phyloP scores from a whole-genome alignment of 2,113 vertebrate species.

The Barbus barbus region DNA sequence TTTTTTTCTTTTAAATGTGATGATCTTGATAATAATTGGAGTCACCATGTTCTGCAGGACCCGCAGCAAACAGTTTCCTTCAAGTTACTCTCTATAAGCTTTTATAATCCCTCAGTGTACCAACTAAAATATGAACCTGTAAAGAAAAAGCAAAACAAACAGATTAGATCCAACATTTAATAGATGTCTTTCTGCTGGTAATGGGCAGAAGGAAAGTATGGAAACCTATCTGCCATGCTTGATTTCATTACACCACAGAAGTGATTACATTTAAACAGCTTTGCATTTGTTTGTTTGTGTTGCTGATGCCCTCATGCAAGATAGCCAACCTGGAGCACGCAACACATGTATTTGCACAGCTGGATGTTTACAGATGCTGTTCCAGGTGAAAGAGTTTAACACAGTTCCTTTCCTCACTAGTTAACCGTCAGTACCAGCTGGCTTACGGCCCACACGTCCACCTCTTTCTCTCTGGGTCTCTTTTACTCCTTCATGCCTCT shows the following conservation, averaged over 20 bases:
- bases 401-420: slow-evolving; percentile 47
- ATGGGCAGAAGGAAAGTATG: slow-evolving; percentile 56
- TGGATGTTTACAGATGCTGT: slow-evolving; percentile 68
- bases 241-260: slow-evolving; percentile 59
- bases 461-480: background rate
- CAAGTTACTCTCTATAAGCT: background rate
- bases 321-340: slow-evolving; percentile 57
- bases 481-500: background rate
- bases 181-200: slow-evolving; percentile 66
- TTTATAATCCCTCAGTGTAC: slow-evolving; percentile 2
- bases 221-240: slow-evolving; percentile 42
- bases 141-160: slow-evolving; percentile 16
- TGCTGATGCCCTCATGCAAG: slow-evolving; percentile 67
- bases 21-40: background rate
- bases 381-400: slow-evolving; percentile 62
- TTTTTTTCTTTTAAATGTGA: background rate
- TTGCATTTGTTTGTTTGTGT: slow-evolving; percentile 72
- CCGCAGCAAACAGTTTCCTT: slow-evolving; percentile 6
- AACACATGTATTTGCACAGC: slow-evolving; percentile 73
- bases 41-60: background rate
- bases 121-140: slow-evolving; percentile 37
- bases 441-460: slow-evolving; percentile 1
- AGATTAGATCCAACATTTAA: slow-evolving; percentile 25
- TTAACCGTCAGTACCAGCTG: slow-evolving; percentile 48
- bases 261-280: slow-evolving; percentile 59